Evolutionary conservation across 2,888 invertebrate species (phyloP).

Genomic region (Zygothrica quintamaculata): DNA sequence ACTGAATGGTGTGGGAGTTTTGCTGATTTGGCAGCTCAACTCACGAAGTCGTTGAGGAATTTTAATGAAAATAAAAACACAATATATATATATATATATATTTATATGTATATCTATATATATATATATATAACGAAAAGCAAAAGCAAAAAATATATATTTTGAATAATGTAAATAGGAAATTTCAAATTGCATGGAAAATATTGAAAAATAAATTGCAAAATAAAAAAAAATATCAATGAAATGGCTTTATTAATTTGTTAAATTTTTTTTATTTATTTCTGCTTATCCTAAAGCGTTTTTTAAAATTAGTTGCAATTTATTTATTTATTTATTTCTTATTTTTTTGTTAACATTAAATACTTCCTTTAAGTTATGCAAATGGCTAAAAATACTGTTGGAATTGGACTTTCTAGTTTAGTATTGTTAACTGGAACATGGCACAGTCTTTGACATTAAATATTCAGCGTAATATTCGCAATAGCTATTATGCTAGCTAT

Average conservation of each 20-base stretch:
- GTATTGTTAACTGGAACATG: background rate
- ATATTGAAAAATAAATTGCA: constrained; percentile 23
- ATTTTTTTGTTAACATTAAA: background rate
- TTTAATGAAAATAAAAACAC: constrained; percentile 66
- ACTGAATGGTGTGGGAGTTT: constrained; percentile 67
- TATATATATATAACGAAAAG: constrained; percentile 1
- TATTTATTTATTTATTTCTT: background rate
- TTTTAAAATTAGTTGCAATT: too few relatives aligned
- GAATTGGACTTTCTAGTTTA: background rate
- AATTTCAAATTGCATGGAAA: constrained; percentile 34
- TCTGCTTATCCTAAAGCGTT: too few relatives aligned
- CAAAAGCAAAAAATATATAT: constrained; percentile 4
- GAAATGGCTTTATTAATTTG: background rate
- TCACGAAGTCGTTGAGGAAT: constrained; percentile 70
- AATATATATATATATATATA: constrained; percentile 1
- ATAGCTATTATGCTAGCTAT: too few relatives aligned
- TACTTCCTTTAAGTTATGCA: too few relatives aligned
- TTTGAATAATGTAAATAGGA: constrained; percentile 35
- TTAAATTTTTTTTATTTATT: background rate
- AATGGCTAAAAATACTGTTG: too few relatives aligned
- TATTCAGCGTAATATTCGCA: too few relatives aligned
- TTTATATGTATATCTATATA: too few relatives aligned
- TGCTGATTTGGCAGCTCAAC: constrained; percentile 63
- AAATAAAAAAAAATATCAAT: background rate
- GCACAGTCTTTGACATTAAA: too few relatives aligned